These are phyloP conservation scores for Poeciliopsis occidentalis DNA, from an alignment of 2,113 vertebrate species.

Conservation along the genomic window DNA sequence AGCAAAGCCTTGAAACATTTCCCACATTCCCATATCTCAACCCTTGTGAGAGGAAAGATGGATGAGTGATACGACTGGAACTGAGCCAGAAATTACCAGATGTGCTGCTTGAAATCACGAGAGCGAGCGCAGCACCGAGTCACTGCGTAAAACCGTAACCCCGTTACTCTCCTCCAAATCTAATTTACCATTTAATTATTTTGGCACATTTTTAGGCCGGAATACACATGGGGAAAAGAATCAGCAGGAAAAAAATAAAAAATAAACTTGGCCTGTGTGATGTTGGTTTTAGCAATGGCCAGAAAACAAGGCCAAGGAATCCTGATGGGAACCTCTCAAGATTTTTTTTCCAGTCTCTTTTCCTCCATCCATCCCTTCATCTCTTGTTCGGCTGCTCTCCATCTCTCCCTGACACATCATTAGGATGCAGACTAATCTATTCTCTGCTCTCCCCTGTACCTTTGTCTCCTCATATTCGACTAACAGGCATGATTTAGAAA, in stretches of 20 bases:
- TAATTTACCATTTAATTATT: constrained; percentile 69
- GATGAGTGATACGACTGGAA: constrained; percentile 44
- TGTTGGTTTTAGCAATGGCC: constrained; percentile 64
- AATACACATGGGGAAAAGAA: constrained; percentile 44
- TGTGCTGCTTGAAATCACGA: constrained; percentile 50
- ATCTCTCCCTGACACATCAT: constrained; percentile 48
- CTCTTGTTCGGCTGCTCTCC: constrained; percentile 47
- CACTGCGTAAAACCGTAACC: constrained; percentile 16
- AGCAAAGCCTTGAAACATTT: constrained; percentile 41
- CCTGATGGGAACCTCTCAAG: constrained; percentile 63
- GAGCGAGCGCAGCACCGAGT: constrained; percentile 49
- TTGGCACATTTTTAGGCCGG: constrained; percentile 51
- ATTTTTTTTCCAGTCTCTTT: constrained; percentile 23
- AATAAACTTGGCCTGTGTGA: constrained; percentile 49
- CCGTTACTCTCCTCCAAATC: constrained; percentile 29
- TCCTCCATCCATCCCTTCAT: constrained; percentile 12
- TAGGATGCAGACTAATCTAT: constrained; percentile 56
- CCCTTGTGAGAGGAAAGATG: constrained; percentile 42
- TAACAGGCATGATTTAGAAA: constrained; percentile 75
- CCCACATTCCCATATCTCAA: constrained; percentile 39
- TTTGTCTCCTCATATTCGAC: constrained; percentile 65
- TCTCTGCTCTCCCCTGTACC: constrained; percentile 52
- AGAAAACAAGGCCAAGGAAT: constrained; percentile 58
- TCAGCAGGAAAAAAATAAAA: constrained; percentile 26
- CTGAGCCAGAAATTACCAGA: constrained; percentile 55